phyloP scores from a whole-genome alignment of 2,113 vertebrate species.

The Poecile atricapillus region DNA sequence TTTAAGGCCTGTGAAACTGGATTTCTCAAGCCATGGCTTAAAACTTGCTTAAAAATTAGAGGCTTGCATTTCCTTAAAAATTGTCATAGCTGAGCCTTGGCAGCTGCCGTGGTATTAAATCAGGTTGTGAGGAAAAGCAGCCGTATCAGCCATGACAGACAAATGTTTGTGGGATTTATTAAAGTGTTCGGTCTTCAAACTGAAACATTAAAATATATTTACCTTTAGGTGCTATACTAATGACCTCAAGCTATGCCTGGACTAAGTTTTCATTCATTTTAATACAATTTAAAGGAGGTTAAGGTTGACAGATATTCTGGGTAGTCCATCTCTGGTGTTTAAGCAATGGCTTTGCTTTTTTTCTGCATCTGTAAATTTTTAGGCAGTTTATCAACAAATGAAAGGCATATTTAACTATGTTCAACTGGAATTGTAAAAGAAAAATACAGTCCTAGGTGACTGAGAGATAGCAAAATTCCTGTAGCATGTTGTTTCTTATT shows the following conservation, averaged over 20 bases:
- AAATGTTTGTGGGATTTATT: conserved; percentile 9
- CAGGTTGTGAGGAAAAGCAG: conserved; percentile 13
- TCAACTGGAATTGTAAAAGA: not conserved
- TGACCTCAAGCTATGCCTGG: not conserved
- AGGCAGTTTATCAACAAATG: not conserved
- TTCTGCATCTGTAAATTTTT: not conserved
- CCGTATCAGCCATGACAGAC: not conserved
- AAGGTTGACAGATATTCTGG: not conserved
- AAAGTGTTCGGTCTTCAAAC: conserved; percentile 1
- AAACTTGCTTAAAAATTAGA: not conserved
- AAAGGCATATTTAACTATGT: not conserved
- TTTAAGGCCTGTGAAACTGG: not conserved
- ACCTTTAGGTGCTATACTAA: not conserved
- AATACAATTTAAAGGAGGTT: not conserved
- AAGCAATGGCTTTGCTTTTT: not conserved
- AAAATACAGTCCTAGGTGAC: not conserved
- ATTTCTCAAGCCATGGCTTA: not conserved
- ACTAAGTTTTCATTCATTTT: not conserved
- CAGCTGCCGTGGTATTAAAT: conserved; percentile 6
- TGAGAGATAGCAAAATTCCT: not conserved
- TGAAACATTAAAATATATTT: not conserved
- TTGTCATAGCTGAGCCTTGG: not conserved
- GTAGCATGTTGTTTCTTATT: not conserved
- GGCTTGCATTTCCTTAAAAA: conserved; percentile 3
- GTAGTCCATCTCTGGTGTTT: not conserved